Evolutionary conservation across 2,797 vertebrate species (phyloP).

Genomic region (Pangasius djambal): DNA sequence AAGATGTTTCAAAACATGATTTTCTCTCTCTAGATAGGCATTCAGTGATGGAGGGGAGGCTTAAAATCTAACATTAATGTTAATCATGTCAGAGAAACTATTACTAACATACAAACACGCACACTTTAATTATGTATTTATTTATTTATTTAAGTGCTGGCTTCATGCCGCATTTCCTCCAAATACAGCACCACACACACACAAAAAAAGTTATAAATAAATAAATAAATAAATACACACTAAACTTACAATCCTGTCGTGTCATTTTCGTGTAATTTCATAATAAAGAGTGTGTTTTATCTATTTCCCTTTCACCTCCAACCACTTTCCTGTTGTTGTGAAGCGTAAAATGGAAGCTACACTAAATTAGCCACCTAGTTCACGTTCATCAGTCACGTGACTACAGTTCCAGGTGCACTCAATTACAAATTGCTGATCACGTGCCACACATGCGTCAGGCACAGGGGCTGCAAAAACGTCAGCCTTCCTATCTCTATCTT

Average conservation of each 20-base stretch:
- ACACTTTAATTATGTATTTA: no score
- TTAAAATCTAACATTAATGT: background rate
- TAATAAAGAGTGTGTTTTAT: background rate
- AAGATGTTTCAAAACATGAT: slow-evolving; percentile 18
- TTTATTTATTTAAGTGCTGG: no score
- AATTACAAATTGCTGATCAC: background rate
- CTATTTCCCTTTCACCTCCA: background rate
- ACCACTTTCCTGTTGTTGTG: background rate
- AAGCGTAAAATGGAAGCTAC: background rate
- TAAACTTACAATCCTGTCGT: background rate
- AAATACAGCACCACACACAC: no score
- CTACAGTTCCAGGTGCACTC: background rate
- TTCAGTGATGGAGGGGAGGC: background rate
- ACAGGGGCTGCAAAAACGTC: background rate
- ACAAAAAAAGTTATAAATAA: background rate
- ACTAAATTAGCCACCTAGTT: background rate
- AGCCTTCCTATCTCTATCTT: no score
- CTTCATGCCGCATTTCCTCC: no score
- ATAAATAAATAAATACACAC: background rate
- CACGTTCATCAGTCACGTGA: background rate
- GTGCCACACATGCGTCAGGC: background rate
- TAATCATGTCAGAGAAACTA: background rate
- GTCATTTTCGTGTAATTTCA: no score
- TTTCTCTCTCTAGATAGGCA: background rate
- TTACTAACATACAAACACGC: background rate